Evolutionary conservation across 2,797 vertebrate species (phyloP).

Genomic region (Xenops minutus): DNA sequence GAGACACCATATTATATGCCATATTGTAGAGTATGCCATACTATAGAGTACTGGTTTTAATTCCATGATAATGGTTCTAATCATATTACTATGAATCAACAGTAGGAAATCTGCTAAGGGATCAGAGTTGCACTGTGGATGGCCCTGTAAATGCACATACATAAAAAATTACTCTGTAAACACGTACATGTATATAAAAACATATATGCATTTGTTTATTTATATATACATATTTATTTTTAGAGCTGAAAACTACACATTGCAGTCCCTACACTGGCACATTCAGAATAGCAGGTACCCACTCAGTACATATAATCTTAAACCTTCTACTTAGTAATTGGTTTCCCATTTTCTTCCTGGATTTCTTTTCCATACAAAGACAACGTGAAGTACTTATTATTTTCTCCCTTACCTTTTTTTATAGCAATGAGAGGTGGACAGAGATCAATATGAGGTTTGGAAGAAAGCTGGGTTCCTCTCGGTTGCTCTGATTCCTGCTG

Average conservation of each 20-base stretch:
- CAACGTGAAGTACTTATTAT: neutral
- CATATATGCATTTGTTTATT: neutral
- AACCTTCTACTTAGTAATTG: neutral
- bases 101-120: neutral
- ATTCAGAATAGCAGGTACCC: neutral
- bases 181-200: neutral
- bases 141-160: neutral
- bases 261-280: neutral
- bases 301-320: neutral
- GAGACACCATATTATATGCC: neutral
- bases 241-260: neutral
- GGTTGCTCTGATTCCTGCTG: neutral
- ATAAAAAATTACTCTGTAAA: neutral
- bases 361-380: neutral
- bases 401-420: constrained; percentile 41
- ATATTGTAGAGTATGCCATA: neutral
- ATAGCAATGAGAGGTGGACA: constrained; percentile 35
- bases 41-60: neutral
- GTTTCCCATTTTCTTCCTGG: neutral
- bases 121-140: neutral
- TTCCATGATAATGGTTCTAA: neutral
- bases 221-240: neutral
- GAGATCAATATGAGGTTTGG: neutral
- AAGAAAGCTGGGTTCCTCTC: neutral
- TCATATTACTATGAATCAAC: neutral